Evolutionary conservation across 1,140 invertebrate genomes (phyloP), one percentile per base, ranked within the genome.

Genomic region (Drosophila aff.): DNA sequence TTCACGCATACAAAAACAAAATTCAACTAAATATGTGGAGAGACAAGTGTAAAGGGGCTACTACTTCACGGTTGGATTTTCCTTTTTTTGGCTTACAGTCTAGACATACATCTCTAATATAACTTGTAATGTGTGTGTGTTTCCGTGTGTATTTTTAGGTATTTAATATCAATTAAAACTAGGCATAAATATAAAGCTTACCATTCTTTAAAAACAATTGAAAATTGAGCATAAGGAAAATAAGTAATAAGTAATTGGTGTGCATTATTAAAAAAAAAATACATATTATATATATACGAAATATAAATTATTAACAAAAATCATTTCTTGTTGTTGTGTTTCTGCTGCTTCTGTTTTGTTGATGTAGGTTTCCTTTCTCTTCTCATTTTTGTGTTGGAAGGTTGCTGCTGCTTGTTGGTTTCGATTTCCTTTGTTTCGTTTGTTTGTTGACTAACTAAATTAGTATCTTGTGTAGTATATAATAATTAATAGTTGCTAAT

Each of bases 161-260:
- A 31, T 21, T 5, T 50, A 50, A 87, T 87, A 86, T 86, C 74
- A 87, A 75, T 64, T 87, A 87, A 89, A 89, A 84, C 77, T 84
- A 87, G 43, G 72, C 84, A 87, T 87, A 87, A 87, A 87, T 87
- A 87, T 81, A 83, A 89, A 83, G 84, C 84, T 87, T 80, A 89
- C 75, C 46, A 58, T 83, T 74, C 84, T 67, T 87, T 31, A 52
- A 60, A 62, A 82, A 67, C 73, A 87, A 74, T 77, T 61, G 72
- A 73, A 55, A 81, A 80, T 84, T 87, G 81, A 87, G 84, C 81
- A 75, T 84, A 87, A 87, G 84, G 81, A 87, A 85, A 55, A 55
- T 55, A 55, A 40, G 33, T 55, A 55, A 89, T 89, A 87, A 89
- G 84, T 89, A 87, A 84, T 81, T 89, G 59, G 63, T 79, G 84